These are phyloP conservation scores for Aethes cnicana DNA, from an alignment of 2,888 invertebrate species.

Conservation along the genomic window DNA sequence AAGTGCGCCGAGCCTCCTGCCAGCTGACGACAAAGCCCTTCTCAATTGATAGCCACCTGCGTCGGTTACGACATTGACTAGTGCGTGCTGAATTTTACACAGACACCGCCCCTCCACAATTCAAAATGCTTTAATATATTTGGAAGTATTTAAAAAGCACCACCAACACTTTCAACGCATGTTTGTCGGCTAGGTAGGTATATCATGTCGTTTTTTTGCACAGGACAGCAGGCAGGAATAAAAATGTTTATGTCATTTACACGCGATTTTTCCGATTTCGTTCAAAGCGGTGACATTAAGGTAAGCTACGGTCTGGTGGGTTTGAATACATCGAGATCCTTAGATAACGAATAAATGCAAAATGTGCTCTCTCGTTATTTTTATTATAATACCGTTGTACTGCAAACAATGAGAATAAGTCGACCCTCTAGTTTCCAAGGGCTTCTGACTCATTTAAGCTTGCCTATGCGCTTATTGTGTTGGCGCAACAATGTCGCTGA, in stretches of 20 bases:
- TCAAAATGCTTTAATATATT: too few relatives aligned
- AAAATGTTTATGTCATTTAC: not conserved
- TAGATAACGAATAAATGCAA: conserved; percentile 14
- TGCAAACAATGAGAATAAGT: conserved; percentile 8
- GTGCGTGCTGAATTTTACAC: too few relatives aligned
- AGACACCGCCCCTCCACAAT: too few relatives aligned
- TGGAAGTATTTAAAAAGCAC: too few relatives aligned
- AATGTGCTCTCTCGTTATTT: conserved; percentile 9
- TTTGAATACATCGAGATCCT: conserved; percentile 16
- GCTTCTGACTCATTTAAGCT: not conserved
- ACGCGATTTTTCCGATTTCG: conserved; percentile 1
- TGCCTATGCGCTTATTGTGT: not conserved
- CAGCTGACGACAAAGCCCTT: not conserved
- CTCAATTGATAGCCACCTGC: conserved; percentile 8
- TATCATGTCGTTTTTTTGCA: too few relatives aligned
- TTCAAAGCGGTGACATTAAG: conserved; percentile 14
- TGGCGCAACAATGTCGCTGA: conserved; percentile 10
- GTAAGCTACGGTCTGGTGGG: conserved; percentile 3
- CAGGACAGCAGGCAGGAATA: too few relatives aligned
- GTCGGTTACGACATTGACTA: not conserved
- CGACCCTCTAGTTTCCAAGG: conserved; percentile 3
- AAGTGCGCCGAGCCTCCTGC: not conserved
- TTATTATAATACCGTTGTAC: not conserved
- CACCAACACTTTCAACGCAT: too few relatives aligned
- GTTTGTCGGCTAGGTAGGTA: too few relatives aligned